Evolutionary conservation across 2,113 vertebrate species (phyloP), one percentile per base, ranked within the genome.

Genomic region (Corythornis madagascariensis): DNA sequence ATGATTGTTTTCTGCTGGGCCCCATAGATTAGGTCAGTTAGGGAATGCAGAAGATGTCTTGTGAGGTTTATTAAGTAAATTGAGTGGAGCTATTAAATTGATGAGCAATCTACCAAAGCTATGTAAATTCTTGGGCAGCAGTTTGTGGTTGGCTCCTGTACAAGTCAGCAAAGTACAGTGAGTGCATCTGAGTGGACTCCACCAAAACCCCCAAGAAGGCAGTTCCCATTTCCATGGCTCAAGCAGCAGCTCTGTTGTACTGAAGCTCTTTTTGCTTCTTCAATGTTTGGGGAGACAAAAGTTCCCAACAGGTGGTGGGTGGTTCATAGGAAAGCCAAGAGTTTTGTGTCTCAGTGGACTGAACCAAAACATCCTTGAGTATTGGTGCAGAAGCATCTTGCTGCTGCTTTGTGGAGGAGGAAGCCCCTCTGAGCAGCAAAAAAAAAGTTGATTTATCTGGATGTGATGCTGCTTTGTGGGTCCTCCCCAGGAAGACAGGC

Each of bases 61-160:
- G 57, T 86, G 83, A 71, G 76, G 65, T 94, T 92, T 92, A 57
- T 92, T 81, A 61, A 61, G 48, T 69, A 81, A 91, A 90, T 38
- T 38, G 73, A 92, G 29, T 42, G 70, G 59, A 78, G 48, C 73
- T 83, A 42, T 95, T 92, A 71, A 75, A 94, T 4, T 67, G 60
- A 90, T 81, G 57, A 83, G 76, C 64, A 67, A 61, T 82, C 59
- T 87, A 74, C n/a, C 50, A 73, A 61, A 79, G 72, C 76, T 45
- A 25, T 71, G 61, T 60, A 50, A 77, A 74, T 67, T 77, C 86
- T 60, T 73, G 35, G 55, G 38, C 55, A 66, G 75, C 72, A 86
- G 47, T 31, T 86, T 75, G 77, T 48, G 52, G 65, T 70, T 78
- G 72, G 40, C 66, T 76, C 45, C 31, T 61, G 45, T 60, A 40